A percentile compares a stretch with the other conserved stretches of the same genome.
Evolutionary conservation across 2,888 invertebrate genomes (phyloP).

Genomic region (Bibio marci): DNA sequence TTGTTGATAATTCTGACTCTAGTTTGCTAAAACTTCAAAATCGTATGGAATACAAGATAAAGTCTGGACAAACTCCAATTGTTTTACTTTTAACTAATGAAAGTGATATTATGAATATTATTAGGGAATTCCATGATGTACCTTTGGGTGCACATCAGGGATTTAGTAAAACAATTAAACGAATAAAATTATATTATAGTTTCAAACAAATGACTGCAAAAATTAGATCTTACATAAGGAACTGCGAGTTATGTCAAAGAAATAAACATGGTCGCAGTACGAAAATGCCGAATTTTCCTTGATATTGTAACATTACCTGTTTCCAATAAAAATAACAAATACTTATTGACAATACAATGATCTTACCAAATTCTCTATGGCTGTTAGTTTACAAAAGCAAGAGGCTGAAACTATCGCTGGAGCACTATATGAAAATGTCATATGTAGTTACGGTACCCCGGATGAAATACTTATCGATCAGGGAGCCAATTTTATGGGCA

Average conservation of each 20-base stretch:
- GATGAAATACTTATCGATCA: neutral
- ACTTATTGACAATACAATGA: constrained; percentile 20
- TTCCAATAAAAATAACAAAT: constrained; percentile 15
- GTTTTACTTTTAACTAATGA: too few relatives aligned
- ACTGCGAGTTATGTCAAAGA: constrained; percentile 17
- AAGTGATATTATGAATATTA: neutral
- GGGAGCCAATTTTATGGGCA: neutral
- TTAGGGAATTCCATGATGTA: constrained; percentile 4
- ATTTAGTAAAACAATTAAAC: constrained; percentile 8
- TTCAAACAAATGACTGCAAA: constrained; percentile 13
- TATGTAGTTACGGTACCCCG: neutral
- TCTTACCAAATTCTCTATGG: constrained; percentile 18
- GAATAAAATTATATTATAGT: constrained; percentile 11
- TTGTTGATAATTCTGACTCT: too few relatives aligned
- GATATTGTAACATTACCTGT: constrained; percentile 20
- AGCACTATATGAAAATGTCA: constrained; percentile 1
- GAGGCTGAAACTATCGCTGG: constrained; percentile 17
- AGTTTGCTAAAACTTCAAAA: too few relatives aligned
- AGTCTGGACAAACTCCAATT: too few relatives aligned
- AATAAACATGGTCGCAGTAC: constrained; percentile 14
- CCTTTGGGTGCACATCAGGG: constrained; percentile 9
- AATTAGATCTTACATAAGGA: constrained; percentile 9
- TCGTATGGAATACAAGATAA: too few relatives aligned
- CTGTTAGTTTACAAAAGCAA: constrained; percentile 17
- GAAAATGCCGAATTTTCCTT: constrained; percentile 13